phyloP scores from a whole-genome alignment of 1,140 invertebrate species.

The Kradibia gibbosae region DNA sequence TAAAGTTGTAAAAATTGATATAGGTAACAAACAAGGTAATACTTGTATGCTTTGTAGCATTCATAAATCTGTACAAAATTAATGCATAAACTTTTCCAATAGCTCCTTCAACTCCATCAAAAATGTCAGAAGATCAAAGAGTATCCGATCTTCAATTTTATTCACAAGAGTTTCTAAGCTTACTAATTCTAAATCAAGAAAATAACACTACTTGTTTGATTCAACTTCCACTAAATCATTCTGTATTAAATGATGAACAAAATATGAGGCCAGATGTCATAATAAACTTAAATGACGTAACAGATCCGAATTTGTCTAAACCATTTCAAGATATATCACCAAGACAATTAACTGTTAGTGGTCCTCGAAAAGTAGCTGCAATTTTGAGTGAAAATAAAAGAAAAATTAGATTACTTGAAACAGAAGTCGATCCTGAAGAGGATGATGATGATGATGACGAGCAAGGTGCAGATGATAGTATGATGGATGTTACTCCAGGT shows the following conservation, averaged over 20 bases:
- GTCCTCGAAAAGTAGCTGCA: conserved; percentile 89
- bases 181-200: conserved; percentile 78
- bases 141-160: conserved; percentile 86
- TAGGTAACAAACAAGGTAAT: conserved; percentile 64
- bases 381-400: conserved; percentile 85
- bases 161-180: conserved; percentile 82
- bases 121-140: conserved; percentile 46
- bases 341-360: conserved; percentile 86
- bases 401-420: conserved; percentile 90
- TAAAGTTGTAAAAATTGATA: conserved; percentile 56
- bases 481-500: conserved; percentile 66
- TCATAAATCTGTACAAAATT: not conserved
- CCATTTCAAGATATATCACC: conserved; percentile 84
- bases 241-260: conserved; percentile 66
- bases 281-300: conserved; percentile 72
- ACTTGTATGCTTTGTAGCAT: not conserved
- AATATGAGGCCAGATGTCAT: conserved; percentile 55
- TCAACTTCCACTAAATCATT: conserved; percentile 77
- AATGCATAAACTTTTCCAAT: not conserved
- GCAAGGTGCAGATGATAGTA: conserved; percentile 64
- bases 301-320: conserved; percentile 73
- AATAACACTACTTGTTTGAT: conserved; percentile 76
- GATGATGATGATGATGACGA: conserved; percentile 82
- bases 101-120: conserved; percentile 37
- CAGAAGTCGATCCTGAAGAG: conserved; percentile 93